Base-by-base conservation (phyloP, 1,140 invertebrate species). In the Frieseomelitta varia region DNA sequence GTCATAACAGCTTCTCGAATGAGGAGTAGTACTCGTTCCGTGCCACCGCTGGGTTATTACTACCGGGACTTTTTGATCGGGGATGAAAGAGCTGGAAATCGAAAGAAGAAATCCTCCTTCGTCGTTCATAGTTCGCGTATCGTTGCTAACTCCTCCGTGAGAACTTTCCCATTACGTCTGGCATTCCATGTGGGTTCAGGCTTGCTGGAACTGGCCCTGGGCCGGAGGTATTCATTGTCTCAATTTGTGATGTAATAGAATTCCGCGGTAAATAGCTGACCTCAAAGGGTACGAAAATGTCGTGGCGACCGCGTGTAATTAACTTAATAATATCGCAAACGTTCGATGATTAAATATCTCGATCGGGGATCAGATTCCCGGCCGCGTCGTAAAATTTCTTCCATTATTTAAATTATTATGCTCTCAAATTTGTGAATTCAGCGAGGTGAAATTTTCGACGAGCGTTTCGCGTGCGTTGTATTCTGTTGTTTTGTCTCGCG, bases 191-290 rank as follows among this genome's bases (percentile, higher is more conserved):
- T 34, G 6, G 15, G 39, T 21, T 21, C 47, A 14, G 47, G 30
- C n/a, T 61, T 63, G 6, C 30, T 11, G 8, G 12, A 11, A 1
- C 14, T 11, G 30, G 21, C 21, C 15, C 27, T 15, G 1, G 3
- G 14, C 17, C 30, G 30, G 30, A 56, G 30, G 58, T 63, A 77
- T 63, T 77, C n/a, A 51, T 47, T 39, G 56, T 77, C 56, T 58
- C 56, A 51, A 63, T 77, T 77, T 63, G 17, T n/a, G 24, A 47
- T 51, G 24, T 34, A 61, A 61, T 58, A 47, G n/a, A 63, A 77
- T 77, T 27, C 24, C 21, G 74, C 58, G 74, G 58, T 63, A 77
- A 47, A 77, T 63, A 47, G 58, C 74, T 24, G n/a, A 47, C 39
- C 34, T n/a, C 63, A 63, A 77, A 77, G 55, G 74, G 39, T 47